Percentiles rank a stretch among this genome's conserved stretches.
phyloP scores from a whole-genome alignment of 2,888 invertebrate genomes.

The Callimorpha dominula region DNA sequence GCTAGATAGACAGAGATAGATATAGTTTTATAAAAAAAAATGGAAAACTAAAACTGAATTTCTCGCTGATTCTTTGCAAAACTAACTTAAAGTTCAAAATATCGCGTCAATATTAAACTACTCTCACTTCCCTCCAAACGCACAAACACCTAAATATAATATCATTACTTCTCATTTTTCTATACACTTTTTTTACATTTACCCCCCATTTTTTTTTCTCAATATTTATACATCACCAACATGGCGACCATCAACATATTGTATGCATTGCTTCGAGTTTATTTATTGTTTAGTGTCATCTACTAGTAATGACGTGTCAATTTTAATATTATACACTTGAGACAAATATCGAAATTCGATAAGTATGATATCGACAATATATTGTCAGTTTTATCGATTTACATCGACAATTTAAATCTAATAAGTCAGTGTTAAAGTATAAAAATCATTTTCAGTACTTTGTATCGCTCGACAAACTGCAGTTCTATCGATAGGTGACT shows the following conservation, averaged over 20 bases:
- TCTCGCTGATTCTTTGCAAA: constrained; percentile 4
- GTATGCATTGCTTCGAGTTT: constrained; percentile 29
- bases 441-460: constrained; percentile 7
- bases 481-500: constrained; percentile 3
- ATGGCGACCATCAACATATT: constrained; percentile 20
- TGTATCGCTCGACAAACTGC: background rate
- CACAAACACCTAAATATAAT: constrained; percentile 45
- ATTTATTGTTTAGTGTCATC: constrained; percentile 33
- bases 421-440: constrained; percentile 26
- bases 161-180: constrained; percentile 39
- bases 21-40: background rate
- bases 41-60: constrained; percentile 13
- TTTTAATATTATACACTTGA: constrained; percentile 25
- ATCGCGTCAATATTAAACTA: constrained; percentile 9
- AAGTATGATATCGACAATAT: constrained; percentile 29
- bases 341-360: constrained; percentile 39
- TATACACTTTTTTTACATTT: constrained; percentile 51
- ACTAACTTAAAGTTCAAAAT: constrained; percentile 3
- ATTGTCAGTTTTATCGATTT: constrained; percentile 34
- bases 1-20: background rate
- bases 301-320: constrained; percentile 40
- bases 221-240: constrained; percentile 20
- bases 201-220: constrained; percentile 30
- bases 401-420: constrained; percentile 17
- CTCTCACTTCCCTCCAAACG: constrained; percentile 31